Evolutionary conservation across 2,797 vertebrate genomes (phyloP).

Genomic region (Orientallactaga sibirica): DNA sequence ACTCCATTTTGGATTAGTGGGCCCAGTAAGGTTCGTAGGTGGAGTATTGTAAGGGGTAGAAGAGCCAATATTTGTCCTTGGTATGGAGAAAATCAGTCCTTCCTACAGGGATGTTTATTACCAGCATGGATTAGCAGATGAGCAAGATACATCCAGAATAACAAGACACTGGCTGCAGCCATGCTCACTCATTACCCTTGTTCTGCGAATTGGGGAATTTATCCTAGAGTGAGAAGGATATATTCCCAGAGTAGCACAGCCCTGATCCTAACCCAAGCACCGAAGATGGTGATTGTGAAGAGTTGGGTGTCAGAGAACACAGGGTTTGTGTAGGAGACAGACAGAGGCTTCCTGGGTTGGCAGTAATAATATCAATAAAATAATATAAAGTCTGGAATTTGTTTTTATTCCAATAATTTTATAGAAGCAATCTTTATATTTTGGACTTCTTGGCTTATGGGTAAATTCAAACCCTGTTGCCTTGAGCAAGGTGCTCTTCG

Average conservation of each 20-base stretch:
- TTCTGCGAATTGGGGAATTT: background rate
- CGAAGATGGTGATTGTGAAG: no score
- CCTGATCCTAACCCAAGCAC: accelerated
- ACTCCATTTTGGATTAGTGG: background rate
- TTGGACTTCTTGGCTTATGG: background rate
- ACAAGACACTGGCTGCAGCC: background rate
- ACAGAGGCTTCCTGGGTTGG: background rate
- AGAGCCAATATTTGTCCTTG: background rate
- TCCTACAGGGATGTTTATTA: background rate
- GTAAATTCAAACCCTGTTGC: background rate
- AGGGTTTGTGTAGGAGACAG: background rate
- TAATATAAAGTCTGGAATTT: background rate
- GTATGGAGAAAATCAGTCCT: no score
- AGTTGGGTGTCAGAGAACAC: background rate
- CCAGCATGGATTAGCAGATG: background rate
- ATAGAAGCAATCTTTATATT: background rate
- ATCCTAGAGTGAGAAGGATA: background rate
- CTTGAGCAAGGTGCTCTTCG: background rate
- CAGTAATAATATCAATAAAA: background rate
- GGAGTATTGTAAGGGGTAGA: no score
- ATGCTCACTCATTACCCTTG: background rate
- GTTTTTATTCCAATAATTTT: conserved; percentile 2
- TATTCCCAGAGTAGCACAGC: no score
- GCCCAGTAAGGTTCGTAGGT: background rate
- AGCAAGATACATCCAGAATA: background rate